Evolutionary conservation across 2,113 vertebrate species (phyloP).

Genomic region (Tragelaphus scriptus): DNA sequence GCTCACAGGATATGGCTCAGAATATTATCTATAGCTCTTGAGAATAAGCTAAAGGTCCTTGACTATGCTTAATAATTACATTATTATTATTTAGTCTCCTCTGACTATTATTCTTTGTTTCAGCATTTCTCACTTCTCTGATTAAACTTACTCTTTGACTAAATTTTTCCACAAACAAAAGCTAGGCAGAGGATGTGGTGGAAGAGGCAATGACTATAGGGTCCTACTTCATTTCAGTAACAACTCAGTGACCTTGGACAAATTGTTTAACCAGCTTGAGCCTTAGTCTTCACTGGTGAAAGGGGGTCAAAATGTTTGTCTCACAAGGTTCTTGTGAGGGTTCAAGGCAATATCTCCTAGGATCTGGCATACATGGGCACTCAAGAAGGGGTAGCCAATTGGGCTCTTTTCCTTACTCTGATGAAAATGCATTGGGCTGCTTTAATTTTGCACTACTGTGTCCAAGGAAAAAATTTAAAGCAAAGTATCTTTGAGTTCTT

Average conservation of each 20-base stretch:
- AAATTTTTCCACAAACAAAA: not conserved
- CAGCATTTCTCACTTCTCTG: not conserved
- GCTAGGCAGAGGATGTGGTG: not conserved
- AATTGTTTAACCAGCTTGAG: not conserved
- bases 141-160: not conserved
- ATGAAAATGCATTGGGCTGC: not conserved
- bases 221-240: not conserved
- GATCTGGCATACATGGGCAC: no score
- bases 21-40: not conserved
- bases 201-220: not conserved
- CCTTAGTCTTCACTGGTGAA: not conserved
- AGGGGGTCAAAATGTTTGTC: not conserved
- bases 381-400: not conserved
- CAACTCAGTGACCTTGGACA: not conserved
- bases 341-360: not conserved
- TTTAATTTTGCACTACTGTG: not conserved
- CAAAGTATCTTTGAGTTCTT: not conserved
- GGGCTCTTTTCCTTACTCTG: not conserved
- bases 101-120: not conserved
- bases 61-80: not conserved
- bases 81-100: not conserved
- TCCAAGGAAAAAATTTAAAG: not conserved
- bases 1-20: not conserved
- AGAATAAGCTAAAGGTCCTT: not conserved
- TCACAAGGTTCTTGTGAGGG: not conserved